Evolutionary conservation across 1,140 invertebrate species (phyloP).

Genomic region (Nomia melanderi): DNA sequence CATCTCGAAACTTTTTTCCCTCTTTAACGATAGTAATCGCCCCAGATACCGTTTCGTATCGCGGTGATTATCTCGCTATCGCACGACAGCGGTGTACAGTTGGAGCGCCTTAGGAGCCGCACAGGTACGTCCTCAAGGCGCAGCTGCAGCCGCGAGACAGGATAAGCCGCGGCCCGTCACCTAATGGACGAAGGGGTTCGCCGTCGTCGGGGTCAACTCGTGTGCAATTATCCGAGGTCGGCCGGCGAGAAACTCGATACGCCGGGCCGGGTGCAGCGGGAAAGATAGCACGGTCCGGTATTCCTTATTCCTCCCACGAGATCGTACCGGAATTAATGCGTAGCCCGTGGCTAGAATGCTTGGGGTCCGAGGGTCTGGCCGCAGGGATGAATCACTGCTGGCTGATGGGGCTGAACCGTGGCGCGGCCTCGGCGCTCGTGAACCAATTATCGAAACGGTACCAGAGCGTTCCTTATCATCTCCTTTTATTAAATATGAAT

Average conservation of each 20-base stretch:
- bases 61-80: too few species aligned
- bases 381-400: background rate
- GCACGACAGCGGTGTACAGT: background rate
- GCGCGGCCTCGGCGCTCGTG: constrained; percentile 47
- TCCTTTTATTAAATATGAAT: constrained; percentile 53
- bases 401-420: background rate
- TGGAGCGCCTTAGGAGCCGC: background rate
- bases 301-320: constrained; percentile 68
- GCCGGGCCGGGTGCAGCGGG: constrained; percentile 19
- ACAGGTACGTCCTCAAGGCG: background rate
- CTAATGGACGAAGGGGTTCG: constrained; percentile 23
- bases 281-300: constrained; percentile 56
- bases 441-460: constrained; percentile 63
- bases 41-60: too few species aligned
- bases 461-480: constrained; percentile 16
- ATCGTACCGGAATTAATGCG: constrained; percentile 70
- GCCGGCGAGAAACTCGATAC: constrained; percentile 22
- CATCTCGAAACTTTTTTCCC: too few species aligned
- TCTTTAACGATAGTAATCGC: too few species aligned
- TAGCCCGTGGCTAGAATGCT: constrained; percentile 60
- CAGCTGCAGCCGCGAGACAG: background rate
- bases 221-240: constrained; percentile 66
- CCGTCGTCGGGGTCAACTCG: constrained; percentile 41
- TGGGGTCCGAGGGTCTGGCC: background rate
- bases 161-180: constrained; percentile 1